These are phyloP conservation scores for Metopia argyrocephala DNA, from an alignment of 2,888 invertebrate species.

Conservation along the genomic window DNA sequence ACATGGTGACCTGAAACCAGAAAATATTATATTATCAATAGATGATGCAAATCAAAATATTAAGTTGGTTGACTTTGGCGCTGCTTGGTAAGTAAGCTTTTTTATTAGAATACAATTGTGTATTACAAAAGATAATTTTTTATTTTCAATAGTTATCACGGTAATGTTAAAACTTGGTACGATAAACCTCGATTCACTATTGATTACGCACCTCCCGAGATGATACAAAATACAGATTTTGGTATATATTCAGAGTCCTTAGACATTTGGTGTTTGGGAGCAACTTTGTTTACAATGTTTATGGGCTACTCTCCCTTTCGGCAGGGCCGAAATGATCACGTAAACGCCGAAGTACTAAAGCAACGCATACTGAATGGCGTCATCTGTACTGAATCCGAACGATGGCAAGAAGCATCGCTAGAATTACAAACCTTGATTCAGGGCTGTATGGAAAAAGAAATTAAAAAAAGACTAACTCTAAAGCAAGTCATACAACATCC, in stretches of 20 bases:
- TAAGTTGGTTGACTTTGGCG: slow-evolving; percentile 97
- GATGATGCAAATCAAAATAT: slow-evolving; percentile 80
- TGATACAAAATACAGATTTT: slow-evolving; percentile 80
- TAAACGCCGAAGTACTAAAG: slow-evolving; percentile 67
- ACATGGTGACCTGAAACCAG: slow-evolving; percentile 96
- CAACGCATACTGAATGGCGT: slow-evolving; percentile 72
- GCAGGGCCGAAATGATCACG: slow-evolving; percentile 66
- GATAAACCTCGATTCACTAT: slow-evolving; percentile 92
- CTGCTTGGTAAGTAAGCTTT: slow-evolving; percentile 81
- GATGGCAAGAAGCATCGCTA: slow-evolving; percentile 71
- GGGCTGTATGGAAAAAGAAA: slow-evolving; percentile 71
- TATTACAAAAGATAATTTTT: slow-evolving; percentile 51
- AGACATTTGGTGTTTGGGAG: slow-evolving; percentile 97
- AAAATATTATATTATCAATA: slow-evolving; percentile 80
- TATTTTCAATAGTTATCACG: slow-evolving; percentile 63
- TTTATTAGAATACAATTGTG: neutral
- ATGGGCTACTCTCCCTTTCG: slow-evolving; percentile 92
- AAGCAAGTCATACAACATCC: slow-evolving; percentile 78
- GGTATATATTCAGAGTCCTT: slow-evolving; percentile 90
- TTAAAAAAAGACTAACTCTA: slow-evolving; percentile 69
- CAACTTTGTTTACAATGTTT: slow-evolving; percentile 86
- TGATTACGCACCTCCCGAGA: slow-evolving; percentile 95
- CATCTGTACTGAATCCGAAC: slow-evolving; percentile 70
- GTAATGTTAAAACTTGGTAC: slow-evolving; percentile 68
- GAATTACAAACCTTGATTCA: slow-evolving; percentile 70